phyloP scores from a whole-genome alignment of 2,113 vertebrate genomes.

The Aythya baeri region DNA sequence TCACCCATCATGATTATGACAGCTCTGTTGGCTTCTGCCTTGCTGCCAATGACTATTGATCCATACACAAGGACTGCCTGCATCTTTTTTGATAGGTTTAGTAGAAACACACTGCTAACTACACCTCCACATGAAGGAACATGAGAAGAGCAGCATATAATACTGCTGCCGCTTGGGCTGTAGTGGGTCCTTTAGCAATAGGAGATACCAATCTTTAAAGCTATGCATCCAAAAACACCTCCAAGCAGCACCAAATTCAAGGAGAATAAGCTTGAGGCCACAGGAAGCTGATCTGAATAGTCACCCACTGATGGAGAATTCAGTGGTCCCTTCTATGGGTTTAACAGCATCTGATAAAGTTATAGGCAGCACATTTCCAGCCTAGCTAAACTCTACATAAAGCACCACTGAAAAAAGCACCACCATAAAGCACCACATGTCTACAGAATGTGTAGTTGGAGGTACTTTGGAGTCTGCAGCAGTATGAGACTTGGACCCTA shows the following conservation, averaged over 20 bases:
- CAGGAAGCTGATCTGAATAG: background rate
- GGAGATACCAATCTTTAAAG: background rate
- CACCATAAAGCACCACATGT: too few relatives aligned
- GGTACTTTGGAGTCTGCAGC: background rate
- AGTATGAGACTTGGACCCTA: background rate
- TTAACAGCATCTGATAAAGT: background rate
- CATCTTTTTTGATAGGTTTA: background rate
- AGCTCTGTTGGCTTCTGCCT: background rate
- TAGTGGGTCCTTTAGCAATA: background rate
- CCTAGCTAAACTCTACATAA: background rate
- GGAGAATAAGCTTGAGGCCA: background rate
- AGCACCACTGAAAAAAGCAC: background rate
- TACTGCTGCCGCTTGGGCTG: background rate
- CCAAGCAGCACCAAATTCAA: background rate
- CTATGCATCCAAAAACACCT: background rate
- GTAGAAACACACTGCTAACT: background rate
- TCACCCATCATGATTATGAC: background rate
- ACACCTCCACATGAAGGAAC: background rate
- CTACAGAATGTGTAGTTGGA: background rate
- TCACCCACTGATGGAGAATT: conserved; percentile 8
- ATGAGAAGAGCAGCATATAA: background rate
- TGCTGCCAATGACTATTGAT: background rate
- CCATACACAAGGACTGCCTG: background rate
- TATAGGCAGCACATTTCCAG: background rate
- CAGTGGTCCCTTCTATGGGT: background rate